These are phyloP conservation scores for Urosaurus nigricauda DNA, from an alignment of 2,797 vertebrate species.

Conservation along the genomic window DNA sequence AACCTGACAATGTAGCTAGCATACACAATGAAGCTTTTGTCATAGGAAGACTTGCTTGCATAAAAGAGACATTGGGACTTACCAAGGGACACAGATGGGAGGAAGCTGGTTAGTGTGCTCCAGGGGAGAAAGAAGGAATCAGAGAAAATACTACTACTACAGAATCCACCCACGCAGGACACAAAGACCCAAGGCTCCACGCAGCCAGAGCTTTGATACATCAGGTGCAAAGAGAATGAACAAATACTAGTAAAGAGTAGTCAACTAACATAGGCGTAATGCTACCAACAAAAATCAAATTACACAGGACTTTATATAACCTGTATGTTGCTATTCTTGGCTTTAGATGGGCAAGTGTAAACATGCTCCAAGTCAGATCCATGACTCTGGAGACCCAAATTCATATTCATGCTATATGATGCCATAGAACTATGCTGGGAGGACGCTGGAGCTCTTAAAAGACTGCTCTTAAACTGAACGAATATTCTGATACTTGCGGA, in stretches of 20 bases:
- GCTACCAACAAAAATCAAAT: no score
- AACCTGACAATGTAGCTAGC: conserved; percentile 67
- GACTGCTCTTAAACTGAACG: conserved; percentile 18
- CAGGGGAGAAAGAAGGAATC: conserved; percentile 48
- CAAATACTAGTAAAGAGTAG: conserved; percentile 12
- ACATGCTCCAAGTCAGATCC: no score
- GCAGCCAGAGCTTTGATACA: conserved; percentile 61
- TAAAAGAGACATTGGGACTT: conserved; percentile 65
- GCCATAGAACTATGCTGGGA: no score
- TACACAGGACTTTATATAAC: no score
- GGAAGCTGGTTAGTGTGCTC: conserved; percentile 56
- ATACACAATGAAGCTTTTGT: conserved; percentile 73
- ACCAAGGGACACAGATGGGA: conserved; percentile 15
- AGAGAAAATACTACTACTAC: conserved; percentile 60
- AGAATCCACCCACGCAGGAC: conserved; percentile 73
- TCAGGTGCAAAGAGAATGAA: conserved; percentile 58
- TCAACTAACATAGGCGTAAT: no score
- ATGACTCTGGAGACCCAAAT: no score
- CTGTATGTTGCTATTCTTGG: no score
- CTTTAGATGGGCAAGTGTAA: no score
- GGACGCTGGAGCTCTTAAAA: background rate
- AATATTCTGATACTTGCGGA: background rate
- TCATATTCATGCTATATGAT: no score
- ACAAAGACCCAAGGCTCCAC: conserved; percentile 60
- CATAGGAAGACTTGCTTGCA: conserved; percentile 50